Conservation (phyloP, 2,797 vertebrate genomes). For the Falco berigora region DNA sequence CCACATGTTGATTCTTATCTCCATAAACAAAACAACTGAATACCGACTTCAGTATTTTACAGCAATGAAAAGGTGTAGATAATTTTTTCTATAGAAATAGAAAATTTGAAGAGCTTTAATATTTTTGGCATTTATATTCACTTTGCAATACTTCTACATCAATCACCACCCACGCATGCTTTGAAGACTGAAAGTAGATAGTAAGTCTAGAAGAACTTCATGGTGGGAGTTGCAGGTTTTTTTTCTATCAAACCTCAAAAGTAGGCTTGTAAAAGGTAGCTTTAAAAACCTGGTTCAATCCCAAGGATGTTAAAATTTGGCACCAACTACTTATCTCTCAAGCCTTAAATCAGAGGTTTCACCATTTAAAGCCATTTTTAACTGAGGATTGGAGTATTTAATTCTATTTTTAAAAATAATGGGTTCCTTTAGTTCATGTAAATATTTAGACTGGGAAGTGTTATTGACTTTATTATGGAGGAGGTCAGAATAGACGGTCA, state of each 20-base stretch:
- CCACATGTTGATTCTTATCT: not conserved
- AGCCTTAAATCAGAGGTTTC: not conserved
- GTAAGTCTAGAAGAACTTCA: conserved; percentile 38
- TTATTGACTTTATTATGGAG: not conserved
- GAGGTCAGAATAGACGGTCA: not conserved
- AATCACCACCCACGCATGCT: conserved; percentile 32
- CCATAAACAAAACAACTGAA: not conserved
- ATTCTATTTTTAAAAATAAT: not conserved
- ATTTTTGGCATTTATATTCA: conserved; percentile 16
- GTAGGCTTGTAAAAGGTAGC: not conserved
- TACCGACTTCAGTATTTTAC: not conserved
- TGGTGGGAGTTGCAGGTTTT: not conserved
- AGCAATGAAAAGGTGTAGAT: not conserved
- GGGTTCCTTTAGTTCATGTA: not conserved
- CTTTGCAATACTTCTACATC: conserved; percentile 24
- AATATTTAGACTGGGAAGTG: not conserved
- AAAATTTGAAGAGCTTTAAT: not conserved
- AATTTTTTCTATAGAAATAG: not conserved
- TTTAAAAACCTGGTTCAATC: not conserved
- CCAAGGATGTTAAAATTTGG: not conserved
- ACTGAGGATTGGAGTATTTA: not conserved
- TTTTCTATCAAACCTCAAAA: not conserved
- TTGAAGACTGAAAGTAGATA: conserved; percentile 43
- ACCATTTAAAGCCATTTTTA: not conserved
- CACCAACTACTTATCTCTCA: not conserved